These are phyloP conservation scores for Actinia tenebrosa DNA, from an alignment of 64 coral and sea anemone genomes.

Conservation along the genomic window DNA sequence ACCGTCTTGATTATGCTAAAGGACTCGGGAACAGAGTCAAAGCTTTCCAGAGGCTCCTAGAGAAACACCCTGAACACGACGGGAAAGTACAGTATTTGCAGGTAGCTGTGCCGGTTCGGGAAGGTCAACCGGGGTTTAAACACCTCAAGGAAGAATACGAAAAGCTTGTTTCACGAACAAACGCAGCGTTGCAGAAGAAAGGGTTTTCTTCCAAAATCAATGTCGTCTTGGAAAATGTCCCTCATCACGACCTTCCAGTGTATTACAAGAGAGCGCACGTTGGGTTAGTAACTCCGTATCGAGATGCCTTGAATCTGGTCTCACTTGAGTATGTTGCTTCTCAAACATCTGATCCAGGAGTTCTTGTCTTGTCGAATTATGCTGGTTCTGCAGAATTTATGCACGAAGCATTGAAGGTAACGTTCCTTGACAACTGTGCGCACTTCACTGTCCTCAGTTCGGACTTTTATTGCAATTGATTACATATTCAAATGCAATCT, in stretches of 20 bases:
- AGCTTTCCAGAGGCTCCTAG: background rate
- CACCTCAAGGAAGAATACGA: background rate
- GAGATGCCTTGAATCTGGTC: background rate
- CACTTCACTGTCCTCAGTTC: background rate
- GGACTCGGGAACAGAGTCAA: background rate
- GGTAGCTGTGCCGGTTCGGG: background rate
- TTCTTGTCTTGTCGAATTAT: slow-evolving; percentile 1
- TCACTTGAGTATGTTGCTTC: background rate
- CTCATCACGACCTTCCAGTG: background rate
- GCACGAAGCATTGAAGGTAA: slow-evolving; percentile 11
- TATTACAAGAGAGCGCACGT: background rate
- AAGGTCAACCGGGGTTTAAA: background rate
- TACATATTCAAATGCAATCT: no score
- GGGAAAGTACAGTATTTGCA: background rate
- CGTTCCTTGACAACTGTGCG: background rate
- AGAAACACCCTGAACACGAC: background rate
- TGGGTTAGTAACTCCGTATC: background rate
- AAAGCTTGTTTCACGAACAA: background rate
- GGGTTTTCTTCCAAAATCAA: background rate
- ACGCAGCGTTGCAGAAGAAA: background rate
- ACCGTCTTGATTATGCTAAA: background rate
- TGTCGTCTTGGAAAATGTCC: background rate
- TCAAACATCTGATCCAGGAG: background rate
- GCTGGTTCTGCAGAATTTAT: background rate
- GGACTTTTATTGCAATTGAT: no score